Percentiles rank a stretch among this genome's conserved stretches.
Evolutionary conservation across 2,888 invertebrate species (phyloP).

Genomic region (Neoscelio sp.): DNA sequence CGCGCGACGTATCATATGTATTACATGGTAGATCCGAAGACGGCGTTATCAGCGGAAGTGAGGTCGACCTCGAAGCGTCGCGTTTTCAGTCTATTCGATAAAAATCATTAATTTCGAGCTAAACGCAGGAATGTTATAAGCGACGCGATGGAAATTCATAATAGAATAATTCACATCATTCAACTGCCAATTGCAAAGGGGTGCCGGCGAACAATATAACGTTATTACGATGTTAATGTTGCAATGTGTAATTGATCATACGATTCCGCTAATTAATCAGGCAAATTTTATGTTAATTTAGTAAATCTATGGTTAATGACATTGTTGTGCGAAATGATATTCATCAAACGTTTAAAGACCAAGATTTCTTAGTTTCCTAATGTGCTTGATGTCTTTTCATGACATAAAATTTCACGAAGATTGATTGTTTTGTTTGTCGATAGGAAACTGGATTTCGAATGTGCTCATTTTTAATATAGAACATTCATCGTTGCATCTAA

Average conservation of each 20-base stretch:
- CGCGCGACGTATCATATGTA: slow-evolving; percentile 43
- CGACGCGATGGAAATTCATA: slow-evolving; percentile 34
- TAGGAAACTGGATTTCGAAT: neutral
- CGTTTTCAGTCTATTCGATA: slow-evolving; percentile 24
- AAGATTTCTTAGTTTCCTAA: neutral
- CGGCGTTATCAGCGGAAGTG: slow-evolving; percentile 83
- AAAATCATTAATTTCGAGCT: slow-evolving; percentile 36
- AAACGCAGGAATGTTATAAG: slow-evolving; percentile 34
- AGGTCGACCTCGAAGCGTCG: slow-evolving; percentile 79
- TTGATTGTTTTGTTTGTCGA: neutral
- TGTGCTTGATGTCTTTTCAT: neutral
- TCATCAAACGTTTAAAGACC: slow-evolving; percentile 16
- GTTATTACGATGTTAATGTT: slow-evolving; percentile 44
- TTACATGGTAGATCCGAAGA: slow-evolving; percentile 77
- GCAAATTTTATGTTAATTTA: slow-evolving; percentile 55
- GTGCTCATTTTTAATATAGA: no score
- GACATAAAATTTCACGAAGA: neutral
- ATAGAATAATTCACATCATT: slow-evolving; percentile 62
- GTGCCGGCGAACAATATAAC: slow-evolving; percentile 7
- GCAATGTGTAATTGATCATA: slow-evolving; percentile 36
- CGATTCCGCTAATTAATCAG: slow-evolving; percentile 50
- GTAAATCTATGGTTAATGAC: slow-evolving; percentile 41
- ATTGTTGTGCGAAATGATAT: slow-evolving; percentile 17
- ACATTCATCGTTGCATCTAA: no score
- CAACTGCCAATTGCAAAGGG: slow-evolving; percentile 30